A percentile compares a stretch with the other conserved stretches of the same genome.
Conservation (phyloP, 1,140 invertebrate genomes). For the Lepidurus arcticus region DNA sequence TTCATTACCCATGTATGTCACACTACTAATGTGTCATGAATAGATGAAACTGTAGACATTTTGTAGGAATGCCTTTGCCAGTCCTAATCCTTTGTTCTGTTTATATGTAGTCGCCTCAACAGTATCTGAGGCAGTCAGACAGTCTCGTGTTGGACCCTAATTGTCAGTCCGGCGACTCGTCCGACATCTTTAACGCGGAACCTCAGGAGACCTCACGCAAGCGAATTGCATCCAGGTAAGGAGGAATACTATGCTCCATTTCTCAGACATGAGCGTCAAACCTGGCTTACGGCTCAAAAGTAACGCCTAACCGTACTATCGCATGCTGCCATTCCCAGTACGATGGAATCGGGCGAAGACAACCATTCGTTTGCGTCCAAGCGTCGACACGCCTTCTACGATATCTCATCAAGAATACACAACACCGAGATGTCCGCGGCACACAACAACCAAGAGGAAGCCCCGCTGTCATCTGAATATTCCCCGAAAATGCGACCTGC, state of each 20-base stretch:
- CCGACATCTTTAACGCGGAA: neutral
- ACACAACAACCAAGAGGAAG: neutral
- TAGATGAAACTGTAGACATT: neutral
- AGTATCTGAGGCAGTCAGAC: neutral
- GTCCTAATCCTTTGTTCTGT: neutral
- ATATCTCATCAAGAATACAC: neutral
- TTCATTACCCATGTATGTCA: neutral
- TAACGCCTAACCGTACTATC: neutral
- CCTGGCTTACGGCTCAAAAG: neutral
- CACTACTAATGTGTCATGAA: too few species aligned
- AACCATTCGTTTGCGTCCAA: neutral
- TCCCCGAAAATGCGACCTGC: neutral
- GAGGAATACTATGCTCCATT: neutral
- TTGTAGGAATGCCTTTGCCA: neutral
- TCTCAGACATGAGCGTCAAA: neutral
- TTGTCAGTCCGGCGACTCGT: neutral
- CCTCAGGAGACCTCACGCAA: neutral
- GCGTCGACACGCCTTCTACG: neutral
- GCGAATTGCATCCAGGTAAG: neutral
- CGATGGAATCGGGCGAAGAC: neutral
- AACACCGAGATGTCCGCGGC: neutral
- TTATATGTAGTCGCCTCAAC: neutral
- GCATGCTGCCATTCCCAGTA: neutral
- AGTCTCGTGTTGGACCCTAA: constrained; percentile 17
- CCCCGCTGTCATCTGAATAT: neutral